These are phyloP conservation scores for Macquaria ambigua DNA, from an alignment of 2,113 vertebrate genomes.

Conservation along the genomic window DNA sequence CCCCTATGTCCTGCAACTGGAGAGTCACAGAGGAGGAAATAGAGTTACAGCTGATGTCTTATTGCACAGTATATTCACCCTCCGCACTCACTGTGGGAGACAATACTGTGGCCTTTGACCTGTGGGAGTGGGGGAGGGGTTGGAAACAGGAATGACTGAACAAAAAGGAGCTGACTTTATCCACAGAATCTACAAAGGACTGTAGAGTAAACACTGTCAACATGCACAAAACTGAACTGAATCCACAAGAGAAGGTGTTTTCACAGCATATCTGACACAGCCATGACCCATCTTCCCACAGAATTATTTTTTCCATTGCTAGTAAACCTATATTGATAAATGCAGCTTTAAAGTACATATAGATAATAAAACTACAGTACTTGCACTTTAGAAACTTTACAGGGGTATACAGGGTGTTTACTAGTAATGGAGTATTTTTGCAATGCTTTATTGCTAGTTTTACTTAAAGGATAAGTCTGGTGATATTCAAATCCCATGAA, in stretches of 20 bases:
- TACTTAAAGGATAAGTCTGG: background rate
- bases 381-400: background rate
- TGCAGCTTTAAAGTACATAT: background rate
- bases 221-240: background rate
- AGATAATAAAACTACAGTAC: background rate
- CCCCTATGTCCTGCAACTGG: conserved; percentile 48
- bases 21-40: conserved; percentile 50
- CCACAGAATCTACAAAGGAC: background rate
- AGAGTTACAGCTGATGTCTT: conserved; percentile 53
- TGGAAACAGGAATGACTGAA: background rate
- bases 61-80: conserved; percentile 57
- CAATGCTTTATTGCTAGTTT: background rate
- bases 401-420: background rate
- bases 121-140: background rate
- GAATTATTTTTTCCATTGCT: background rate
- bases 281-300: background rate
- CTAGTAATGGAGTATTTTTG: background rate
- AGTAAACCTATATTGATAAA: background rate
- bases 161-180: background rate
- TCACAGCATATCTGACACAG: background rate
- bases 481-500: background rate
- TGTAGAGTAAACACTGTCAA: background rate
- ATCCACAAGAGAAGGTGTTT: background rate
- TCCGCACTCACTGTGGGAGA: conserved; percentile 35
- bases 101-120: conserved; percentile 64